Base-by-base conservation (phyloP, 2,888 invertebrate genomes). In the Diadegma fenestrale region DNA sequence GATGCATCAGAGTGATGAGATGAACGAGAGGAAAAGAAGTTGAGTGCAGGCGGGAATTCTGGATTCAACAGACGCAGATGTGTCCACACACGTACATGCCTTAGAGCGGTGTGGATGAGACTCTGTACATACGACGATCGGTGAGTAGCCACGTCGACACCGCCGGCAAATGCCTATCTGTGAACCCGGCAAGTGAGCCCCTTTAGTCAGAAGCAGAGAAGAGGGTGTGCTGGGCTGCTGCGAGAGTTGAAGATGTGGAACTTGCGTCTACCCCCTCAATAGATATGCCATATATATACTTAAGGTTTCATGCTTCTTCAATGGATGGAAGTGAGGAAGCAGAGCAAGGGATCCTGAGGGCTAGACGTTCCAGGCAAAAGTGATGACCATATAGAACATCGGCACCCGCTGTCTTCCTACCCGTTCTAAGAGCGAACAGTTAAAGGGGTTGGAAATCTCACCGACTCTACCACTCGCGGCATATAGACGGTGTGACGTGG, bases 391-490 rank as follows among this genome's bases (percentile, higher is more conserved):
- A 75, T 63, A 33, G 22, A 68, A 41, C 75, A 71, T 51, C 30
- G 45, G 33, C 58, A 78, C 72, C 22, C n/a, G n/a, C 43, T 69
- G 33, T 54, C 51, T 26, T 26, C 43, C 45, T 51, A 6, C 26
- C 33, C 14, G 58, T 22, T 72, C 26, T 41, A 22, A 54, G 78
- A n/a, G 63, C 66, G 30, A 69, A 90, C 88, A 89, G 14, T 58
- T 84, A 89, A 90, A 91, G 90, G 89, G 90, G 89, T 89, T 89
- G 91, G 89, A 89, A 92, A 91, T 91, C 90, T 91, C 89, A 89
- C 19, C 63, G n/a, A 10, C 58, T 30, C n/a, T 5, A 33, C 87
- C 84, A 90, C 87, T 89, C 14, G 22, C 54, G 7, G 58, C 6
- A 17, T 22, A 12, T 22, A 12, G 22, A 33, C 17, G 41, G 22